Percentiles rank a stretch among this genome's conserved stretches.
These are phyloP conservation scores for Danio aesculapii DNA, from an alignment of 2,797 vertebrate genomes.

Conservation along the genomic window DNA sequence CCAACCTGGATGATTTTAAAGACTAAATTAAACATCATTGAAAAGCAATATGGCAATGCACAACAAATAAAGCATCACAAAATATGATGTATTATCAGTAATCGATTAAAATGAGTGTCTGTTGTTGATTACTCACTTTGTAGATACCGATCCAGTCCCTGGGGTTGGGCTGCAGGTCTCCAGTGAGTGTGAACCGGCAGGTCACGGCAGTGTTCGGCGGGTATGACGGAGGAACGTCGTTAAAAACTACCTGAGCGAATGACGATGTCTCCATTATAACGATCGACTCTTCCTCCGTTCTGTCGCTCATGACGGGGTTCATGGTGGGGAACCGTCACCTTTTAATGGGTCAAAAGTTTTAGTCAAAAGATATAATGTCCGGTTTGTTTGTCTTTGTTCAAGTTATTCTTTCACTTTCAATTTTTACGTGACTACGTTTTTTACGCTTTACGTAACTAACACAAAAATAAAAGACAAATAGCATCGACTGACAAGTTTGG, in stretches of 20 bases:
- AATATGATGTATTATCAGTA: neutral
- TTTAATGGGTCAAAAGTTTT: neutral
- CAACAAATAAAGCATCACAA: neutral
- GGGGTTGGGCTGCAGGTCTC: conserved; percentile 68
- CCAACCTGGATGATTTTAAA: conserved; percentile 82
- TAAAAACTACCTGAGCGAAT: conserved; percentile 89
- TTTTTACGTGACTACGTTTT: neutral
- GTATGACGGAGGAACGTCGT: conserved; percentile 80
- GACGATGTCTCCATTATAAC: conserved; percentile 63
- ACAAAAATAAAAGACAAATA: neutral
- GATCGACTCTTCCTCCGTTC: conserved; percentile 61
- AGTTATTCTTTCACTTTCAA: conserved; percentile 42
- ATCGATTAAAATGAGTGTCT: neutral
- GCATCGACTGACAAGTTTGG: neutral
- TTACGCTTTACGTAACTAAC: neutral
- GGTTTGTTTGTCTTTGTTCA: neutral
- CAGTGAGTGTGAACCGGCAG: conserved; percentile 81
- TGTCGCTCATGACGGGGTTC: conserved; percentile 74
- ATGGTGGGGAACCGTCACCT: neutral
- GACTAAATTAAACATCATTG: neutral
- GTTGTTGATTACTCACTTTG: conserved; percentile 75
- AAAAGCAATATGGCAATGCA: neutral
- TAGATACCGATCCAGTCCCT: conserved; percentile 96
- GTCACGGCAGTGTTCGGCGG: conserved; percentile 71
- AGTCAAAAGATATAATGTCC: neutral